phyloP scores from a whole-genome alignment of 2,113 vertebrate genomes.

The Cygnus buccinator region DNA sequence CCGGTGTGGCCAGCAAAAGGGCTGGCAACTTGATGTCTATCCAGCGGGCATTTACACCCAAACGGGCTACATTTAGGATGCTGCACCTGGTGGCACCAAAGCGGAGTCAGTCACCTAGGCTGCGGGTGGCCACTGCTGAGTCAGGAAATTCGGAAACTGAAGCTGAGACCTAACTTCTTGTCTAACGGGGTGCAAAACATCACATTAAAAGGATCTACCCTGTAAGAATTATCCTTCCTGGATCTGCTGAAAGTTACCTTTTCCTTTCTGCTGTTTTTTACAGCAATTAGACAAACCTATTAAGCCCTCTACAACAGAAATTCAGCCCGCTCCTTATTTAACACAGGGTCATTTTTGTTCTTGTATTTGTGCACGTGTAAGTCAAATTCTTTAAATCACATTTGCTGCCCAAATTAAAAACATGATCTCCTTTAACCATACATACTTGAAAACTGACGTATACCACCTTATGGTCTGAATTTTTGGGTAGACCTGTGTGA shows the following conservation, averaged over 20 bases:
- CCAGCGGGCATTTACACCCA: not conserved
- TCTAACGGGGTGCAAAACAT: not conserved
- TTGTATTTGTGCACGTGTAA: not conserved
- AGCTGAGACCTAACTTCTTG: not conserved
- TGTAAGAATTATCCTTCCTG: not conserved
- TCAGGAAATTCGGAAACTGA: not conserved
- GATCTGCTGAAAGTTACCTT: not conserved
- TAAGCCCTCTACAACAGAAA: not conserved
- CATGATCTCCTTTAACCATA: not conserved
- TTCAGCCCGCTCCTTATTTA: not conserved
- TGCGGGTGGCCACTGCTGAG: not conserved
- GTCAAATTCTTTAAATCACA: not conserved
- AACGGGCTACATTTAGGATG: not conserved
- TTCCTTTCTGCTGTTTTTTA: not conserved
- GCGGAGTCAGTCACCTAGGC: not conserved
- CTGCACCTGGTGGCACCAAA: not conserved
- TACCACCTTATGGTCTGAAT: not conserved
- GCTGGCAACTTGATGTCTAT: rapidly evolving
- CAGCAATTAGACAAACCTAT: not conserved
- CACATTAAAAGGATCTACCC: not conserved
- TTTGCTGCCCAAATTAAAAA: not conserved
- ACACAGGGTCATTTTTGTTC: not conserved
- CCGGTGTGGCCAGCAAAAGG: not conserved
- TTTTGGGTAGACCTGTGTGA: too few species aligned
- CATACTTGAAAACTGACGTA: not conserved